Evolutionary conservation across 1,140 invertebrate genomes (phyloP), one percentile per base, ranked within the genome.

Genomic region (Cotesia vestalis): DNA sequence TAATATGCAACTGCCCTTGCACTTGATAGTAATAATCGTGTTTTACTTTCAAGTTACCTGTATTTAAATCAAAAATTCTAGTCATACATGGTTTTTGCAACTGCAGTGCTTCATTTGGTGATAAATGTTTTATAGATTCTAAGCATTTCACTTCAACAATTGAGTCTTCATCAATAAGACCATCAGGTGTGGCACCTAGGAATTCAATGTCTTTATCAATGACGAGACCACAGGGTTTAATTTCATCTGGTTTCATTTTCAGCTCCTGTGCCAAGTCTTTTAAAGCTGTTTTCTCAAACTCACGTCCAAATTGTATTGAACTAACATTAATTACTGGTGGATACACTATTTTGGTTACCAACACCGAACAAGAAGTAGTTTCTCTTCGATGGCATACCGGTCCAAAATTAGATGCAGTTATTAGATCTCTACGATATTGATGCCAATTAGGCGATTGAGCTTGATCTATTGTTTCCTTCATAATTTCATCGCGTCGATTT

Each of bases 11-110:
- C 67, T 82, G 78, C 12, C 77, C 77, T 71, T 83, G 81, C 0
- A 81, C 73, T 76, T 83, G 81, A 66, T 74, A 81, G 52, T 73
- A 81, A 67, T 77, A 81, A 20, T 38, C 60, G 59, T 80, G 75
- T 4, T 57, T 75, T 59, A 60, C 73, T 69, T 77, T 82, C 66
- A 80, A 74, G 8, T 14, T 14, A 9, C 46, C 36, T 14, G 11
- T 64, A 34, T 71, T 63, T 20, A 55, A 14, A 17, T 71, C 38
- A 51, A 74, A 76, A 11, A 80, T 74, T 9, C 27, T 52, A 4
- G 38, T 40, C 38, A 40, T 40, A 40, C 1, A 4, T 9, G 38
- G 38, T 1, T 40, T 40, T 40, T 40, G 0, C 38, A 40, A 40
- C 1, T 40, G 2, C 4, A 40, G 1, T 40, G 38, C 38, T 40